Conservation (phyloP, 2,797 vertebrate genomes). For the Tenualosa thibaudeaui region DNA sequence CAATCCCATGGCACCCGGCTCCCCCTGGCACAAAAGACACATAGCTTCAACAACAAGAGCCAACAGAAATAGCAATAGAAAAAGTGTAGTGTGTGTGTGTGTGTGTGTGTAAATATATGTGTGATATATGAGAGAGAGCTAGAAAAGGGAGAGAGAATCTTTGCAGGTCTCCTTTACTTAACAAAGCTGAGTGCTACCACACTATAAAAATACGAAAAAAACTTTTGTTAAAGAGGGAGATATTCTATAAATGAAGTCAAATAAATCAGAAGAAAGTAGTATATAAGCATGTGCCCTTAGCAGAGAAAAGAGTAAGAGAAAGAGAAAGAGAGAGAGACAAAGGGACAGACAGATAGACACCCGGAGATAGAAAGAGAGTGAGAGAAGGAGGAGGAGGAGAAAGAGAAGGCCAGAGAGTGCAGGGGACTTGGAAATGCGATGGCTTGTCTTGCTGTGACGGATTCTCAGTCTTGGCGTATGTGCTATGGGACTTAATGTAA, state of each 20-base stretch:
- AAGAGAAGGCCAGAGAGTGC: background rate
- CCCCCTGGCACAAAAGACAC: conserved; percentile 79
- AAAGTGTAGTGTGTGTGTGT: conserved; percentile 25
- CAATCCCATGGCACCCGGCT: conserved; percentile 91
- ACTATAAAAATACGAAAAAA: background rate
- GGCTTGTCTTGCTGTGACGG: background rate
- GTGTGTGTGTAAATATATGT: background rate
- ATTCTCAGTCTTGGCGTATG: background rate
- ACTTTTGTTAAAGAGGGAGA: background rate
- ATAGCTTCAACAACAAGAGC: conserved; percentile 24
- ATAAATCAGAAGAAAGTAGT: background rate
- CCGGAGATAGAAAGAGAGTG: background rate
- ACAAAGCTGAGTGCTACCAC: background rate
- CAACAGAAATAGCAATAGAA: conserved; percentile 30
- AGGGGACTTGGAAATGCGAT: background rate
- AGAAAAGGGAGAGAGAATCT: background rate
- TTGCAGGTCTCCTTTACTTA: background rate
- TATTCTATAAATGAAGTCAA: background rate
- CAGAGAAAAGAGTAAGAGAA: background rate
- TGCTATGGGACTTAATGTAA: conserved; percentile 17
- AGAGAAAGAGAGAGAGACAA: background rate
- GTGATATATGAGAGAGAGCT: background rate
- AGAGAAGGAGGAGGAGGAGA: background rate
- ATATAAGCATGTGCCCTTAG: background rate
- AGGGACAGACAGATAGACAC: background rate